phyloP scores from a whole-genome alignment of 2,888 invertebrate genomes.

The Schizaphis graminum region DNA sequence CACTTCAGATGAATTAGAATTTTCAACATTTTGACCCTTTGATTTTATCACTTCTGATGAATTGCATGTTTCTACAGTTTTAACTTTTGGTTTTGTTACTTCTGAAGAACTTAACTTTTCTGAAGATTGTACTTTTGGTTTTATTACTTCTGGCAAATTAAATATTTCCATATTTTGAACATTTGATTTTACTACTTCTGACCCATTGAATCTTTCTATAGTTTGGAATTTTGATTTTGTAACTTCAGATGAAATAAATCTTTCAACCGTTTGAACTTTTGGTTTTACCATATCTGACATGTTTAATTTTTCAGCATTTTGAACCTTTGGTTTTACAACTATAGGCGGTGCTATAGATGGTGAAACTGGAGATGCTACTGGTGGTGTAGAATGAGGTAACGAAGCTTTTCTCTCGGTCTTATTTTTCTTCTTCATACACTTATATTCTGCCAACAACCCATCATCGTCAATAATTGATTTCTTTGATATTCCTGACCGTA shows the following conservation, averaged over 20 bases:
- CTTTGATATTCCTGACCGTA: conserved; percentile 22
- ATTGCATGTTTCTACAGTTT: not conserved
- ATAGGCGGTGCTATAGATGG: not conserved
- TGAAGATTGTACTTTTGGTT: conserved; percentile 25
- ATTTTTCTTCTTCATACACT: conserved; percentile 59
- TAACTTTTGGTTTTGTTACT: not conserved
- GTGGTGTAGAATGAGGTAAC: conserved; percentile 7
- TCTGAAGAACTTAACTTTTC: conserved; percentile 10
- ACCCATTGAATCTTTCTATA: not conserved
- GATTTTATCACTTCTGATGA: not conserved
- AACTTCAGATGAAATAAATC: conserved; percentile 4
- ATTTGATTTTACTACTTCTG: conserved; percentile 22
- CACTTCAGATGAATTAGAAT: not conserved
- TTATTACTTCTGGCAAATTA: not conserved
- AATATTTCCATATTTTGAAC: conserved; percentile 14
- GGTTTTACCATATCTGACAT: not conserved
- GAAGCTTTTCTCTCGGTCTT: conserved; percentile 49
- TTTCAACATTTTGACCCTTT: not conserved
- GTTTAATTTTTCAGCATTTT: not conserved
- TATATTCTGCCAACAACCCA: conserved; percentile 55
- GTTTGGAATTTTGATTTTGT: conserved; percentile 17
- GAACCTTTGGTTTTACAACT: conserved; percentile 31
- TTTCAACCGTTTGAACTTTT: conserved; percentile 16
- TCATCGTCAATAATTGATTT: conserved; percentile 59
- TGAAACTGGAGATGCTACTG: not conserved